phyloP scores from a whole-genome alignment of 2,113 vertebrate species.

The Bolborhynchus lineola region DNA sequence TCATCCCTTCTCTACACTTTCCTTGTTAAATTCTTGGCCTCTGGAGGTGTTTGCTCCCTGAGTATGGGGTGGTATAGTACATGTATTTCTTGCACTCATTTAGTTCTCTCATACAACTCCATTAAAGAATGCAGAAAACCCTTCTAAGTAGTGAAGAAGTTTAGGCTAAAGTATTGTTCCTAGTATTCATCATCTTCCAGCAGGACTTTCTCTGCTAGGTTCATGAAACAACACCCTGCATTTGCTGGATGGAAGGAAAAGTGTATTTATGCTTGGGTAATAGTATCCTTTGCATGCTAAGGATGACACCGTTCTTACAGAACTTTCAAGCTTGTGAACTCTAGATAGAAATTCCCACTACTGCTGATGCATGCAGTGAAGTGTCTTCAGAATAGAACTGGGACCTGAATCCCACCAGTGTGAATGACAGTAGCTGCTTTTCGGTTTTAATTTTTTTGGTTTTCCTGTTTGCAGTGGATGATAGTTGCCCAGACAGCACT shows the following conservation, averaged over 20 bases:
- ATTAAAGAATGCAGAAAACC: not conserved
- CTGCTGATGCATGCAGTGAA: not conserved
- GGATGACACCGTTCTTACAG: not conserved
- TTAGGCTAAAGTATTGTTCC: not conserved
- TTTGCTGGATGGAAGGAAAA: not conserved
- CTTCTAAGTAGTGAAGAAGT: not conserved
- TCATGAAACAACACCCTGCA: not conserved
- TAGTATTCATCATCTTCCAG: not conserved
- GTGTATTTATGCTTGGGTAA: not conserved
- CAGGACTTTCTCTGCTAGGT: not conserved
- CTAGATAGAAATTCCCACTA: not conserved
- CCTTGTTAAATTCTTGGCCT: not conserved
- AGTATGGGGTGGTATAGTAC: not conserved
- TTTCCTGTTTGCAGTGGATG: constrained; percentile 76
- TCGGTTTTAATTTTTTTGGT: not conserved
- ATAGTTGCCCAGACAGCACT: constrained; percentile 79
- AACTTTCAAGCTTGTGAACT: constrained; percentile 38
- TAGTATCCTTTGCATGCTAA: not conserved
- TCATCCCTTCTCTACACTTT: not conserved
- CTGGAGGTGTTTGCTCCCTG: not conserved
- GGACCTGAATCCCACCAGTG: not conserved
- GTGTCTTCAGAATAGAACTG: not conserved
- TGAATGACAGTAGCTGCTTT: not conserved
- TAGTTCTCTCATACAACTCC: not conserved
- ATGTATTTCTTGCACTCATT: not conserved